Evolutionary conservation across 2,888 invertebrate species (phyloP), one percentile per base, ranked within the genome.

Genomic region (Drosophila limbata): DNA sequence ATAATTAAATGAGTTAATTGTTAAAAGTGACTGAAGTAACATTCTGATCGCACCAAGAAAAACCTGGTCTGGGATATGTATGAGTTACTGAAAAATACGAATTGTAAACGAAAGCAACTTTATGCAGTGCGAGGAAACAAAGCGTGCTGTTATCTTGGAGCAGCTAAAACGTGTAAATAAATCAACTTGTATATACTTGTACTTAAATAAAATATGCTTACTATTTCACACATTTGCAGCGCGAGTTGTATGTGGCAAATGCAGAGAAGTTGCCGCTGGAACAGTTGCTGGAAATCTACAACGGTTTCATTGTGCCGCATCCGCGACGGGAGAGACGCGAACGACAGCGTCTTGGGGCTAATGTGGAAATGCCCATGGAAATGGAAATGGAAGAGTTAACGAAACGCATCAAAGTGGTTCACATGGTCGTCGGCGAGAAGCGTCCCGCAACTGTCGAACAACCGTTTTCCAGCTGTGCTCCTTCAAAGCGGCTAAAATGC

Each of bases 321-420:
- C 79, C 81, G 3, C 68, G 55, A 4, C 68, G 82, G 9, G 63
- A 73, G 17, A 69, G 57, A 0, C 81, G 81, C 13, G 47, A 69
- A 8, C 70, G 74, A 0, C 62, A 45, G 11, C 40, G 31, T 8
- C n/a, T 17, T 4, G 6, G 10, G 0, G 13, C n/a, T 5, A 10
- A 19, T 10, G 40, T 28, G 28, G 28, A 28, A 8, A 28, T 28
- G 28, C 8, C 6, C 8, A 28, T 28, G 28, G 28, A 8, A 28
- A 6, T 45, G 25, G 59, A 78, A 45, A 42, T 69, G 50, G 62
- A 64, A 25, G 48, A 62, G 33, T n/a, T 66, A 6, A 37, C 37
- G 56, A 55, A 76, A 45, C 71, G 81, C 31, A 68, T 78, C 0
- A 51, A 63, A 5, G 42, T 65, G 37, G 62, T 69, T 11, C 42